Base-by-base conservation (phyloP, 2,797 vertebrate species). In the Chiloscyllium punctatum region DNA sequence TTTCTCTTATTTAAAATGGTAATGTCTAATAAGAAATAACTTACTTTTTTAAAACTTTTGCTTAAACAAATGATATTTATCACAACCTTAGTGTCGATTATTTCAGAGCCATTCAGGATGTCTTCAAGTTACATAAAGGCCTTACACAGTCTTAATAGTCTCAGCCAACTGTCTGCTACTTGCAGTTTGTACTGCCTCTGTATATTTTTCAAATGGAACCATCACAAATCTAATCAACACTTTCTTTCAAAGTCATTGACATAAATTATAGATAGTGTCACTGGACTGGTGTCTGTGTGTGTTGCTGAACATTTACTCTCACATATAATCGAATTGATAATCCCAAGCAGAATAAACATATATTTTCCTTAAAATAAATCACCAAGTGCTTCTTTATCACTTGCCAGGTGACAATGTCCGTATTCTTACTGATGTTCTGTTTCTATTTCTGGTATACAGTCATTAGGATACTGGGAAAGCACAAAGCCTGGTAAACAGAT, bases 401-500 rank as follows among this genome's bases (percentile, higher is more conserved):
- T 77, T 92, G 71, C 71, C 51, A 33, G 94, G 42, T 27, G 51
- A 95, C 25, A 95, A 69, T 94, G 69, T 42, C 48, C 37, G 48
- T 42, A 74, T 95, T 74, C 30, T 57, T 95, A 95, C 48, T 95
- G 94, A 77, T 72, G 27, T 77, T 51, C 48, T 77, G 71, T 71
- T 77, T 95, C 94, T 95, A 27, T 77, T 77, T 95, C 77, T 3
- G 68, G 95, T 86, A 57, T 66, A 72, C 95, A 95, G 79, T 87
- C 86, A 90, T 95, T 86, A 86, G 30, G 13, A 68, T 95, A 62
- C 25, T 86, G 57, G 42, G 98, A 98, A 25, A 98, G 98, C 97
- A 98, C 96, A 0, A 98, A 98, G 95, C 98, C 98, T 0, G 98
- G 97, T 96, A 97, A 97, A 96, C 99, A 99, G 77, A 96, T 98